These are phyloP conservation scores for Masticophis lateralis DNA, from an alignment of 2,797 vertebrate species.

Conservation along the genomic window DNA sequence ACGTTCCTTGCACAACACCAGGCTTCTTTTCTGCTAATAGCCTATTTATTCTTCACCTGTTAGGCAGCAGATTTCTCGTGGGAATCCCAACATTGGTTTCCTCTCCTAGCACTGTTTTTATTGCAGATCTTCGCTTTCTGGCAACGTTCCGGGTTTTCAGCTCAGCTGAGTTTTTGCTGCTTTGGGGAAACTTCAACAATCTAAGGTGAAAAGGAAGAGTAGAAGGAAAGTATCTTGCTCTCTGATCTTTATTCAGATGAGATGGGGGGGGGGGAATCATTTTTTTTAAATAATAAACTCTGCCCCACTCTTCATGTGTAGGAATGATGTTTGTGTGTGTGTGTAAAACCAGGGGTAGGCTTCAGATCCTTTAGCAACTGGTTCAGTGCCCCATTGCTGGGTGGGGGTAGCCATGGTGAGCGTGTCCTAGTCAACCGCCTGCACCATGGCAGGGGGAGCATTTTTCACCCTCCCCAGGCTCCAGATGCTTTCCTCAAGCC, in stretches of 20 bases:
- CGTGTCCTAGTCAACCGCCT: too few species aligned
- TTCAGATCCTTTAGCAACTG: too few species aligned
- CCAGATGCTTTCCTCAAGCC: too few species aligned
- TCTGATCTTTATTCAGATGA: background rate
- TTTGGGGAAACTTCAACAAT: background rate
- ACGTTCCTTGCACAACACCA: background rate
- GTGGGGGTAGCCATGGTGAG: too few species aligned
- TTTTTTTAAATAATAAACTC: background rate
- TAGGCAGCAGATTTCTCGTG: background rate
- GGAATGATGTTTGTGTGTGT: too few species aligned
- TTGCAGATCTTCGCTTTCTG: background rate
- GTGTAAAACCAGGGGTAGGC: too few species aligned
- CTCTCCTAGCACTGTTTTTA: background rate
- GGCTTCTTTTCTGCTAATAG: constrained; percentile 42
- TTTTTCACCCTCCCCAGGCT: too few species aligned
- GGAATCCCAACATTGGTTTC: background rate
- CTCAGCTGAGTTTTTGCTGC: background rate
- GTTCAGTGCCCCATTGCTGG: too few species aligned
- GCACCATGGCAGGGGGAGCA: too few species aligned
- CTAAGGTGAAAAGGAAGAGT: background rate
- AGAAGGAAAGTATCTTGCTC: fast-evolving
- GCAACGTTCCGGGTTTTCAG: background rate
- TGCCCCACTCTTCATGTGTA: background rate
- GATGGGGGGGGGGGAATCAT: background rate
- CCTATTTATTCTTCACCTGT: constrained; percentile 39